Evolutionary conservation across 2,888 invertebrate genomes (phyloP), one percentile per base, ranked within the genome.

Genomic region (Trissolcus brochymenae): DNA sequence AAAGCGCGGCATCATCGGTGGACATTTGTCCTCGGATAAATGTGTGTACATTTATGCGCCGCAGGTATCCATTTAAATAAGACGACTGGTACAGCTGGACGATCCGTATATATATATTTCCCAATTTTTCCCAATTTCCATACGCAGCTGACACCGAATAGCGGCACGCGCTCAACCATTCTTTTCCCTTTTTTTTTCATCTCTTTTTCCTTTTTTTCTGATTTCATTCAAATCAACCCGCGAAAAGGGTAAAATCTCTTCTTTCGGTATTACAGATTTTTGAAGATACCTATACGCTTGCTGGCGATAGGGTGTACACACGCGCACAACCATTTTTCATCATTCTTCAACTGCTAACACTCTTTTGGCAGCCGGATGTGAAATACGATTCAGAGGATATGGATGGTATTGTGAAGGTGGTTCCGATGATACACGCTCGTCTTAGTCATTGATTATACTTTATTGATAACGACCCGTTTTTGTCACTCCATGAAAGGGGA

Each of bases 101-200:
- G 21, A 16, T 25, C 41, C 55, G 17, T 40, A 25, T 16, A 59
- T 79, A n/a, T n/a, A n/a, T 60, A 79, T 75, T 81, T 82, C 79
- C 51, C 74, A 72, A 79, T 80, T 84, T 84, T 82, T 80, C 75
- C 59, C 57, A 80, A 84, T 84, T 84, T 84, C 82, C 78, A 80
- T 79, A 79, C 73, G 77, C 53, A 64, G 84, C 87, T 86, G 87
- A 85, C 86, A 85, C 83, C 82, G 81, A 46, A 51, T 6, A 17
- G 21, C 79, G 85, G 87, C 87, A 87, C 86, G 85, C 86, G 86
- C 84, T 83, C 82, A 79, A 78, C 76, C 74, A 74, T 75, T 70
- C 75, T 75, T 68, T 65, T 14, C 56, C 16, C 54, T 11, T 35
- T 25, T 41, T 17, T 60, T 29, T 70, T 19, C 40, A 3, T 14